Percentiles rank a stretch among this genome's conserved stretches.
Evolutionary conservation across 2,888 invertebrate species (phyloP).

Genomic region (Sinotaia quadrata): DNA sequence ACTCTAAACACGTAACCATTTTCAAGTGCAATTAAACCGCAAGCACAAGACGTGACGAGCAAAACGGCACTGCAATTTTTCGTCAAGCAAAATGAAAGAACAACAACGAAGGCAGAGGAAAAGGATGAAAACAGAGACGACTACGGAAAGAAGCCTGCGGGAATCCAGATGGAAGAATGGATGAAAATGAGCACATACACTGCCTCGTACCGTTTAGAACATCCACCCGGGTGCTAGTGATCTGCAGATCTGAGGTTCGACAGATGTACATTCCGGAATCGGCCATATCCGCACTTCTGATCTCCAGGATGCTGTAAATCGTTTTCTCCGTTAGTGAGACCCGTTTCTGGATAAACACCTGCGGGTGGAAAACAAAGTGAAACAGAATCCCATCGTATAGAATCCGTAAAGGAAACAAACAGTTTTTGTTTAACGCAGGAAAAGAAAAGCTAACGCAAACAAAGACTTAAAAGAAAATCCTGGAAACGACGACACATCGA

Average conservation of each 20-base stretch:
- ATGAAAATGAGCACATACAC: conserved; percentile 32
- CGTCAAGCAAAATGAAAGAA: too few species aligned
- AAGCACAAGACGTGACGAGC: too few species aligned
- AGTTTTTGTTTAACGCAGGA: too few species aligned
- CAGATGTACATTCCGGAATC: conserved; percentile 58
- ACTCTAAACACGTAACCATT: too few species aligned
- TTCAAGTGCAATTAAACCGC: too few species aligned
- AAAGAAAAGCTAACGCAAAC: too few species aligned
- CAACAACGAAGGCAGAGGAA: not conserved
- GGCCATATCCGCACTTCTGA: conserved; percentile 45
- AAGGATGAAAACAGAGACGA: not conserved
- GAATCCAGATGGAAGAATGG: conserved; percentile 12
- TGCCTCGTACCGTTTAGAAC: conserved; percentile 57
- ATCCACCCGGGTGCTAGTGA: conserved; percentile 50
- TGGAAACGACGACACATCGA: too few species aligned
- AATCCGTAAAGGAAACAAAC: too few species aligned
- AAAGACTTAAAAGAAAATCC: too few species aligned
- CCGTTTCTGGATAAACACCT: conserved; percentile 45
- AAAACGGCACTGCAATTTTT: too few species aligned
- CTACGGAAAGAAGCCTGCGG: not conserved
- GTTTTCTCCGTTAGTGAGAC: conserved; percentile 47
- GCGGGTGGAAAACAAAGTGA: not conserved
- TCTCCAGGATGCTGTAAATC: conserved; percentile 51
- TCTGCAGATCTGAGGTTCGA: conserved; percentile 49
- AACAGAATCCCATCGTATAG: too few species aligned